A percentile compares a stretch with the other conserved stretches of the same genome.
Evolutionary conservation across 1,140 invertebrate species (phyloP).

Genomic region (Matsumurasca onukii): DNA sequence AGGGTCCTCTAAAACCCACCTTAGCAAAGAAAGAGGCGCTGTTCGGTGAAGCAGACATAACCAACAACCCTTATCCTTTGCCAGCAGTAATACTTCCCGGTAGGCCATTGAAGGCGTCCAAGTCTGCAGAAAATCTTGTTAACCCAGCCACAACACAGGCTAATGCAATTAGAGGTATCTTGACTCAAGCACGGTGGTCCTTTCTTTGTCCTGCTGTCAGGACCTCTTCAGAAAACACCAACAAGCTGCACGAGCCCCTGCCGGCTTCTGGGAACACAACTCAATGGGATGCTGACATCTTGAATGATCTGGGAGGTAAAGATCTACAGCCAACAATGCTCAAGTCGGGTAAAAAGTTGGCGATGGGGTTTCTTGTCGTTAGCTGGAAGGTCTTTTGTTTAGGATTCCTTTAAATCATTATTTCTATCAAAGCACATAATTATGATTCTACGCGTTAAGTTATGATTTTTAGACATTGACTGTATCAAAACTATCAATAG

Average conservation of each 20-base stretch:
- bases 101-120: background rate
- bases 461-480: too few species aligned
- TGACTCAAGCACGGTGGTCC: slow-evolving; percentile 7
- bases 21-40: background rate
- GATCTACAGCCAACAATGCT: too few species aligned
- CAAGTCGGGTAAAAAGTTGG: too few species aligned
- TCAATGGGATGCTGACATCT: background rate
- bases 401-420: too few species aligned
- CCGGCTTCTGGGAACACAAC: slow-evolving; percentile 2
- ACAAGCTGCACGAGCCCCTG: too few species aligned
- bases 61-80: background rate
- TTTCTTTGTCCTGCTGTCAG: background rate
- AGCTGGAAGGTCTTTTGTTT: too few species aligned
- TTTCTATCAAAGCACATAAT: too few species aligned
- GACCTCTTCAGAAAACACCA: background rate
- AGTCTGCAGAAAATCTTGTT: slow-evolving; percentile 20
- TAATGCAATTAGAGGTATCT: slow-evolving; percentile 19
- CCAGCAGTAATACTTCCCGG: background rate
- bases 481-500: too few species aligned
- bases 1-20: too few species aligned
- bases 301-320: too few species aligned
- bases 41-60: background rate
- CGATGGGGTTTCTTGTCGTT: too few species aligned
- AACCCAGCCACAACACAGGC: slow-evolving; percentile 16
- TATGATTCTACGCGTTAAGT: too few species aligned